These are phyloP conservation scores for Drosophila suzukii DNA, from an alignment of 1,140 invertebrate species.

Conservation along the genomic window DNA sequence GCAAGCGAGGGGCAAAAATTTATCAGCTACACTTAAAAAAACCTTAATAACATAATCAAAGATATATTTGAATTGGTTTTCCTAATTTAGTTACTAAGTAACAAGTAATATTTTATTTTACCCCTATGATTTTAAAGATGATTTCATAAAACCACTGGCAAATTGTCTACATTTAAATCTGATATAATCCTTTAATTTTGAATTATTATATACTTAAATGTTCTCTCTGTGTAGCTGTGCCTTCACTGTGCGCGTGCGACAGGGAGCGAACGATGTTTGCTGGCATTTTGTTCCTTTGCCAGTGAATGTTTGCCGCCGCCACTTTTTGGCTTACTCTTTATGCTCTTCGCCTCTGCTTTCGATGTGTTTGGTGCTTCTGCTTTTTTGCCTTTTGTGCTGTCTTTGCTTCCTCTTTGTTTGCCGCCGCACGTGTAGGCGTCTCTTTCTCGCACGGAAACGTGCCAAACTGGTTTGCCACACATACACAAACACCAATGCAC, in stretches of 20 bases:
- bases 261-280: constrained; percentile 16
- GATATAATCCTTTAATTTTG: no score
- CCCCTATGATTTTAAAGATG: no score
- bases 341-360: constrained; percentile 46
- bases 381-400: constrained; percentile 37
- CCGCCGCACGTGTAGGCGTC: constrained; percentile 49
- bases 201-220: neutral
- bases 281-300: constrained; percentile 8
- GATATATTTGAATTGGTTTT: neutral
- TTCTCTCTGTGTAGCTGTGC: neutral
- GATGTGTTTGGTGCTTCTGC: constrained; percentile 38
- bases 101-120: no score
- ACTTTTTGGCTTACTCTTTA: constrained; percentile 34
- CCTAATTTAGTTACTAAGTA: no score
- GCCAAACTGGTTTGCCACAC: constrained; percentile 71
- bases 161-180: no score
- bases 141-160: no score
- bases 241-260: neutral
- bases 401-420: constrained; percentile 71
- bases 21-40: constrained; percentile 12
- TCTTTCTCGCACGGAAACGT: constrained; percentile 72
- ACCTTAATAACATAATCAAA: neutral
- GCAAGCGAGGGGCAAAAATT: constrained; percentile 41
- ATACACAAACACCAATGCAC: constrained; percentile 29
- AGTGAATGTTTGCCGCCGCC: constrained; percentile 53